Base-by-base conservation (phyloP, 2,113 vertebrate genomes). In the Ctenomys sociabilis region DNA sequence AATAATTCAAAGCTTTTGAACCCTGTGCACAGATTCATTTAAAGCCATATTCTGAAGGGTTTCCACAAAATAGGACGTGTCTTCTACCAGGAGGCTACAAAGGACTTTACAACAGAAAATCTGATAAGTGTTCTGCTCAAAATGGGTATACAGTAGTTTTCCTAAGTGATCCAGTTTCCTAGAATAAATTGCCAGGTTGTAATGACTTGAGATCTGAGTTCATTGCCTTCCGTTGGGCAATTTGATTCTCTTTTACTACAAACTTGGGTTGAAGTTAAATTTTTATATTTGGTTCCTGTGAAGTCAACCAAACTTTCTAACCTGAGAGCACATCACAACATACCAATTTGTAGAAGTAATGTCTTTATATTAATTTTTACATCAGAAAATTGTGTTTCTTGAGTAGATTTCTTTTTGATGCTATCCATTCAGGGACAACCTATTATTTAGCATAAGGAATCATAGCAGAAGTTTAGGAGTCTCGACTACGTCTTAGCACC, bases 171-270 rank as follows among this genome's bases (percentile, higher is more conserved):
- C 93, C 57, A 22, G 94, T 96, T 97, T 98, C 97, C 94, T 66
- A 78, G 75, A 97, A 97, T 92, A 95, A 98, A 97, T 97, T 72
- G 80, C 93, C 97, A 93, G 92, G 92, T 95, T 97, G 6, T 97
- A 96, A 97, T 97, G 96, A 94, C 93, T 95, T 94, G 96, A 98
- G 90, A 92, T 97, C 96, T 96, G 97, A 96, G 98, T 96, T 95
- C 77, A 37, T 92, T 97, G 94, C 95, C 95, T 96, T 97, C 96
- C 96, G 95, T 97, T 68, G 96, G 97, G 97, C 96, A 95, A 94
- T 97, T 97, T 98, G 91, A 98, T 98, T 98, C 96, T 98, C 97
- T 98, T 98, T 97, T 96, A 98, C 97, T 96, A 95, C 45, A 95
- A 98, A 98, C 97, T 97, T 97, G 95, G 97, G 93, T 95, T 57